Evolutionary conservation across 2,113 vertebrate species (phyloP).

Genomic region (Calidris pygmaea): DNA sequence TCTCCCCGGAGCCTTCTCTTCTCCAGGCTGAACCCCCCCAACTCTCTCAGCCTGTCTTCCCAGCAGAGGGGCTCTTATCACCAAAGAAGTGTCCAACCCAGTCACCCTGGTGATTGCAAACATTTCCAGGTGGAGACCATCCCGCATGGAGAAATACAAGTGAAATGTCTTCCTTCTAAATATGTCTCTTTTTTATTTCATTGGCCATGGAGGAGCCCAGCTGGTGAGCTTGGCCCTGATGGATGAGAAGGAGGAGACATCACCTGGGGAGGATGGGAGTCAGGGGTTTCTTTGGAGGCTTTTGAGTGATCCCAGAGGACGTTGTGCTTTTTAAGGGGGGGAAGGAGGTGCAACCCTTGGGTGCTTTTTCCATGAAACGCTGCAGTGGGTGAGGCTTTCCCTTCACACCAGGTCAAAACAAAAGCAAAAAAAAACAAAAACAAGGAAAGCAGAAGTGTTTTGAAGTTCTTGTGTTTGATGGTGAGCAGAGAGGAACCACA

Average conservation of each 20-base stretch:
- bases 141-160: neutral
- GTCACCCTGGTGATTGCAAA: neutral
- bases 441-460: neutral
- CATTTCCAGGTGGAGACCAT: neutral
- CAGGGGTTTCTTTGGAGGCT: neutral
- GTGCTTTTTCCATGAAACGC: neutral
- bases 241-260: neutral
- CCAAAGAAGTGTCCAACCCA: neutral
- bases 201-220: neutral
- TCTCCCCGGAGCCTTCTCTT: too few species aligned
- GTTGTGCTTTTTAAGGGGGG: neutral
- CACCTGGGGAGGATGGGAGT: neutral
- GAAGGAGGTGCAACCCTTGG: neutral
- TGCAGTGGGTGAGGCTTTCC: neutral
- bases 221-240: neutral
- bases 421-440: neutral
- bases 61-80: too few species aligned
- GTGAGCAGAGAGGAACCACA: neutral
- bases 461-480: neutral
- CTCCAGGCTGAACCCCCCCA: too few species aligned
- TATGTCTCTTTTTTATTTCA: neutral
- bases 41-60: too few species aligned
- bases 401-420: neutral
- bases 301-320: neutral
- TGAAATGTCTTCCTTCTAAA: neutral